Evolutionary conservation across 1,140 invertebrate species (phyloP), one percentile per base, ranked within the genome.

Genomic region (Calliphora vicina): DNA sequence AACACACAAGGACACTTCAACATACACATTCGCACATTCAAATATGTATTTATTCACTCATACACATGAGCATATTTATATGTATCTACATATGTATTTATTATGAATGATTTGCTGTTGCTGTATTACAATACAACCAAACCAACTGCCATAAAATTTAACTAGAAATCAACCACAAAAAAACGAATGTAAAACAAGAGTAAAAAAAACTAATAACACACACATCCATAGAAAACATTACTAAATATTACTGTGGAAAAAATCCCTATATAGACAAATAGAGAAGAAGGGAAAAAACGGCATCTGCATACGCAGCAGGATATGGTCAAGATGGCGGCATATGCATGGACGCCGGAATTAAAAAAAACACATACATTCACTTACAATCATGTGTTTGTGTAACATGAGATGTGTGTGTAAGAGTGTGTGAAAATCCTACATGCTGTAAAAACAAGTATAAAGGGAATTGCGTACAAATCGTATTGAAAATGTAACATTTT

Each of bases 241-340:
- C 61, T 67, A 23, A 23, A 25, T 67, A 67, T 67, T 67, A 67
- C 80, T 61, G 27, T 67, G 50, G 42, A 45, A 81, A 45, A 8
- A 15, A 35, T 35, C 35, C 35, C 10, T 50, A 67, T 67, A 67
- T 12, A 67, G 80, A 10, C 17, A 61, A 25, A 27, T 6, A 80
- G 3, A 81, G 26, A 3, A 29, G 23, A 9, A 71, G 45, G 29
- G 13, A 20, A 67, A 71, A 61, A 29, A 20, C 43, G 26, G 20
- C 85, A 86, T 86, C 85, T 86, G 85, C 86, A 87, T 86, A 83
- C 87, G 85, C 87, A 87, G 87, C 86, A 82, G 87, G 87, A 87
- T 85, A 86, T 88, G 87, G 87, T 86, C 87, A 88, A 86, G 82
- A 84, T 87, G 86, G 86, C 87, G 87, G 17, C 72, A 23, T 20